A percentile compares a stretch with the other conserved stretches of the same genome.
Evolutionary conservation across 2,888 invertebrate genomes (phyloP).

Genomic region (Pherbina coryleti): DNA sequence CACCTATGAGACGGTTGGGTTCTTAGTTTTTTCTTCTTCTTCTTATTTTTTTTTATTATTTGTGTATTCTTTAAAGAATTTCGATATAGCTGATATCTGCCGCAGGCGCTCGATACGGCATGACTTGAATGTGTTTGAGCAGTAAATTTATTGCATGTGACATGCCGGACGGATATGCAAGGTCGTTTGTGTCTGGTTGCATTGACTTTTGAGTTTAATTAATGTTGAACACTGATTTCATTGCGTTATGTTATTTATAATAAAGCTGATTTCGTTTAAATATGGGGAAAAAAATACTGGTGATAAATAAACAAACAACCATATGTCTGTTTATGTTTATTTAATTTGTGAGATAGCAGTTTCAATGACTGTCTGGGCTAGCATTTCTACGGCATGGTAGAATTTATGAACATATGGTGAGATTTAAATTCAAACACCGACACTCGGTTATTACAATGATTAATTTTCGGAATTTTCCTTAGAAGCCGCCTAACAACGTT

Average conservation of each 20-base stretch:
- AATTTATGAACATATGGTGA: background rate
- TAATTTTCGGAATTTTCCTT: too few relatives aligned
- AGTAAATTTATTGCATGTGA: constrained; percentile 14
- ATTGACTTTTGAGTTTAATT: constrained; percentile 27
- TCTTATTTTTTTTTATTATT: background rate
- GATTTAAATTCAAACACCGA: too few relatives aligned
- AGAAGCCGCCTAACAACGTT: too few relatives aligned
- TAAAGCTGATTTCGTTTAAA: constrained; percentile 1
- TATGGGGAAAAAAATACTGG: background rate
- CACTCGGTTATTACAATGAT: too few relatives aligned
- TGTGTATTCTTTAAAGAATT: constrained; percentile 1
- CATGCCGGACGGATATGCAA: background rate
- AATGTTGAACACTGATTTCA: constrained; percentile 31
- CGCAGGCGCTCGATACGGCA: background rate
- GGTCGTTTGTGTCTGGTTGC: constrained; percentile 10
- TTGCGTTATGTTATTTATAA: constrained; percentile 26
- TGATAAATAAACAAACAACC: background rate
- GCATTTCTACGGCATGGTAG: too few relatives aligned
- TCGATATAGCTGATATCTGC: constrained; percentile 13
- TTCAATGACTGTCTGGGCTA: too few relatives aligned
- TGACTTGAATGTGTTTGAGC: background rate
- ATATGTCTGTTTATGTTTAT: too few relatives aligned
- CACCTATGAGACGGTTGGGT: constrained; percentile 29
- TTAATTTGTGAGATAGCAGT: too few relatives aligned
- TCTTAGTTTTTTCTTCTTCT: background rate